These are phyloP conservation scores for Diplodus puntazzo DNA, from an alignment of 2,797 vertebrate species.

Conservation along the genomic window DNA sequence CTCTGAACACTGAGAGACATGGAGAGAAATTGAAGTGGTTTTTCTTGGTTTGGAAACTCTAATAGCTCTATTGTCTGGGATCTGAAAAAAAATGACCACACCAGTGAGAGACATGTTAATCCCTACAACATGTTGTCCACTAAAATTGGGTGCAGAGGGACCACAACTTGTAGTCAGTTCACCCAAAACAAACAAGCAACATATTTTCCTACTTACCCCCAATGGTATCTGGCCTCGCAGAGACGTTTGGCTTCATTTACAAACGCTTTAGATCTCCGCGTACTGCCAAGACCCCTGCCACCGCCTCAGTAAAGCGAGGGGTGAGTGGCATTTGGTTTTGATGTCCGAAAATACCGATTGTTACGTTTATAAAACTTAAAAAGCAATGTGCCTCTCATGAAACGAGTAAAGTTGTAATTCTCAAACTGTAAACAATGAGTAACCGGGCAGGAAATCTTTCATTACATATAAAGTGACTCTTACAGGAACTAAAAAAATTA, in stretches of 20 bases:
- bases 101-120: slow-evolving; percentile 45
- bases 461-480: slow-evolving; percentile 11
- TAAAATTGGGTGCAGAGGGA: slow-evolving; percentile 41
- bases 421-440: slow-evolving; percentile 5
- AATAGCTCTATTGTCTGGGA: slow-evolving; percentile 60
- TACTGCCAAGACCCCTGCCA: slow-evolving; percentile 5
- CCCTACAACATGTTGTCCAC: slow-evolving; percentile 53
- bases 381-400: slow-evolving; percentile 8
- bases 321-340: slow-evolving; percentile 25
- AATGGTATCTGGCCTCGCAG: slow-evolving; percentile 17
- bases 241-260: slow-evolving; percentile 20
- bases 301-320: slow-evolving; percentile 4
- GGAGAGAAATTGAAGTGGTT: slow-evolving; percentile 41
- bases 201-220: slow-evolving; percentile 41
- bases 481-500: background rate
- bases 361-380: slow-evolving; percentile 6
- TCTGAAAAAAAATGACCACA: slow-evolving; percentile 36
- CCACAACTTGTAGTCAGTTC: slow-evolving; percentile 40
- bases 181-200: slow-evolving; percentile 55
- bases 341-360: slow-evolving; percentile 16
- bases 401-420: background rate
- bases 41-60: slow-evolving; percentile 51
- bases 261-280: slow-evolving; percentile 21
- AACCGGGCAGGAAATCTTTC: background rate
- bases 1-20: slow-evolving; percentile 48